phyloP scores from a whole-genome alignment of 2,797 vertebrate genomes.

The Falco rusticolus region DNA sequence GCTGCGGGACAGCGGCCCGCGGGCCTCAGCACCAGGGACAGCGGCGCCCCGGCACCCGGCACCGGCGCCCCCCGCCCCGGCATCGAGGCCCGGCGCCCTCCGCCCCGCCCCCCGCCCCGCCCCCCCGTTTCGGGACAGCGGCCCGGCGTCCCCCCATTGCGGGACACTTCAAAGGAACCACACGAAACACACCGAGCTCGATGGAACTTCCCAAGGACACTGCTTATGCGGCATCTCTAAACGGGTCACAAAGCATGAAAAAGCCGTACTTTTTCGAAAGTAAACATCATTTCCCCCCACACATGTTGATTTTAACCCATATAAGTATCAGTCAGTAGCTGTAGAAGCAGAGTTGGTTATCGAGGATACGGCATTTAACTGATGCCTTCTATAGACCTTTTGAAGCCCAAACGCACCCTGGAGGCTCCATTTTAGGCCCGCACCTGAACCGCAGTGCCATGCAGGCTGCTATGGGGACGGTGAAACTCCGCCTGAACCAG shows the following conservation, averaged over 20 bases:
- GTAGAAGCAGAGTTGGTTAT: not conserved
- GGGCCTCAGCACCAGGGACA: not conserved
- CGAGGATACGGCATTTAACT: not conserved
- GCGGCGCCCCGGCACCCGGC: not conserved
- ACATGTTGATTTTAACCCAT: not conserved
- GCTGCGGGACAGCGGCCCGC: not conserved
- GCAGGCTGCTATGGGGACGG: not conserved
- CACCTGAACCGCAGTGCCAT: not conserved
- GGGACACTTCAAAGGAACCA: not conserved
- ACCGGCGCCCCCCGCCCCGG: too few species aligned
- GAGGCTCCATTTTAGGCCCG: not conserved
- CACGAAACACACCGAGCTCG: rapidly evolving
- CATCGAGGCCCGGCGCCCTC: too few species aligned
- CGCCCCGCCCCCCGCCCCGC: not conserved
- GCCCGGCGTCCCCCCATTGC: not conserved
- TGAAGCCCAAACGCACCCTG: not conserved
- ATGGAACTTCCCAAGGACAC: not conserved
- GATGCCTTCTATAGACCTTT: not conserved
- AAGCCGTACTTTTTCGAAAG: rapidly evolving
- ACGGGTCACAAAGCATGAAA: not conserved
- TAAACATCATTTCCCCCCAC: not conserved
- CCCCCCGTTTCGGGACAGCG: not conserved
- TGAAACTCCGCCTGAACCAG: not conserved
- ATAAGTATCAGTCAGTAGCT: not conserved
- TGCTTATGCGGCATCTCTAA: not conserved